Conservation (phyloP, 2,113 vertebrate species). For the Motacilla alba region DNA sequence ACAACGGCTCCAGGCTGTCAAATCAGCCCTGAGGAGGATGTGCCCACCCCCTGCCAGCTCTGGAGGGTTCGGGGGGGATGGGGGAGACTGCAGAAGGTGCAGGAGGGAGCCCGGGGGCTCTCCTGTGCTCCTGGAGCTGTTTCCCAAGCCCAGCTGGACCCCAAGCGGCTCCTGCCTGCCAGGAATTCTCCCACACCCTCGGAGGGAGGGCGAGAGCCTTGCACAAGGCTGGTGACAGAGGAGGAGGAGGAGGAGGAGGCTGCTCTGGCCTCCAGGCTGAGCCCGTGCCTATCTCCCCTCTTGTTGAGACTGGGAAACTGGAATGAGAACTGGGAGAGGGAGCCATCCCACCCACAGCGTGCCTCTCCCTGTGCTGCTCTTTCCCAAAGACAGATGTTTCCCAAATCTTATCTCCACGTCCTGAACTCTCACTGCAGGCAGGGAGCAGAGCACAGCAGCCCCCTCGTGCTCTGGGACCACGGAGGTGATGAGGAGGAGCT, state of each 20-base stretch:
- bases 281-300: not conserved
- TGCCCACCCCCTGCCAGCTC: not conserved
- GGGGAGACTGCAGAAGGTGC: not conserved
- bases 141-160: conserved; percentile 24
- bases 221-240: not conserved
- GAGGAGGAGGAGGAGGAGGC: not conserved
- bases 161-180: not conserved
- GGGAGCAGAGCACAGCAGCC: not conserved
- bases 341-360: not conserved
- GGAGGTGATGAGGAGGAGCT: not conserved
- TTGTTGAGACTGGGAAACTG: not conserved
- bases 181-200: not conserved
- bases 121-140: not conserved
- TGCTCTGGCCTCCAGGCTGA: conserved; percentile 1
- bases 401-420: not conserved
- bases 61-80: not conserved
- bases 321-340: not conserved
- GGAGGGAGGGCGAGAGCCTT: not conserved
- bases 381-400: not conserved
- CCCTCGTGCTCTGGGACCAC: accelerated
- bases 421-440: not conserved
- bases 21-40: not conserved
- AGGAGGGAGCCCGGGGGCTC: not conserved
- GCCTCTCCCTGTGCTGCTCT: not conserved
- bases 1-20: not conserved